A percentile compares a stretch with the other conserved stretches of the same genome.
Evolutionary conservation across 2,797 vertebrate genomes (phyloP).

Genomic region (Coregonus ussuriensis): DNA sequence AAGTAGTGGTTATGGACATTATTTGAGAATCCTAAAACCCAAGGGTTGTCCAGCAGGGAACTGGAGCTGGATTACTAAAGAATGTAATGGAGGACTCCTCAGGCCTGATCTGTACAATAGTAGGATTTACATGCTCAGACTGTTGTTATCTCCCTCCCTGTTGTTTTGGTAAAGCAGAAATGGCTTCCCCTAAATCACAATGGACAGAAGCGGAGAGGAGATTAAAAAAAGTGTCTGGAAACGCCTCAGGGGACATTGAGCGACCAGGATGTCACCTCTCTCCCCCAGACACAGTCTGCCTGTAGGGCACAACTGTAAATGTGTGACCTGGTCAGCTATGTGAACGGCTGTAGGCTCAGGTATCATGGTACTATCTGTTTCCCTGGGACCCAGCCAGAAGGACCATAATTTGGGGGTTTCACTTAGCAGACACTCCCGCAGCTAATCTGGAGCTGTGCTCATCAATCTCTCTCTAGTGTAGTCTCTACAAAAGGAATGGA

Average conservation of each 20-base stretch:
- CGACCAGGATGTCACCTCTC: slow-evolving; percentile 43
- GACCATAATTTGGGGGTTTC: slow-evolving; percentile 24
- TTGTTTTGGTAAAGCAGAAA: slow-evolving; percentile 44
- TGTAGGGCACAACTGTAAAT: not conserved
- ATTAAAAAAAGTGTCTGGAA: slow-evolving; percentile 40
- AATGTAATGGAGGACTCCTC: not conserved
- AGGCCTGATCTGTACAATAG: not conserved
- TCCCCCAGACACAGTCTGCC: not conserved
- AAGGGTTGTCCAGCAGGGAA: not conserved
- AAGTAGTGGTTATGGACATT: not conserved
- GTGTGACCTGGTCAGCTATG: slow-evolving; percentile 26
- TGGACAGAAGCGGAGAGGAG: slow-evolving; percentile 42
- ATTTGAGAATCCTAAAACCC: not conserved
- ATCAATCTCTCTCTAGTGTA: slow-evolving; percentile 50
- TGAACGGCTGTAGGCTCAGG: slow-evolving; percentile 38
- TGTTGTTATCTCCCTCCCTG: slow-evolving; percentile 34
- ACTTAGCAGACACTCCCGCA: not conserved
- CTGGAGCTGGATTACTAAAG: not conserved
- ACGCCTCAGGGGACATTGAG: slow-evolving; percentile 19
- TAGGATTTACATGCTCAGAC: slow-evolving; percentile 23
- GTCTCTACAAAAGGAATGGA: slow-evolving; percentile 35
- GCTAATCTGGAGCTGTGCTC: slow-evolving; percentile 26
- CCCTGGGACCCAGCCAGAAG: slow-evolving; percentile 35
- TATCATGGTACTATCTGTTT: slow-evolving; percentile 38
- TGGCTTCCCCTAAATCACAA: slow-evolving; percentile 44